phyloP scores from a whole-genome alignment of 2,797 vertebrate genomes.

The Semotilus atromaculatus region DNA sequence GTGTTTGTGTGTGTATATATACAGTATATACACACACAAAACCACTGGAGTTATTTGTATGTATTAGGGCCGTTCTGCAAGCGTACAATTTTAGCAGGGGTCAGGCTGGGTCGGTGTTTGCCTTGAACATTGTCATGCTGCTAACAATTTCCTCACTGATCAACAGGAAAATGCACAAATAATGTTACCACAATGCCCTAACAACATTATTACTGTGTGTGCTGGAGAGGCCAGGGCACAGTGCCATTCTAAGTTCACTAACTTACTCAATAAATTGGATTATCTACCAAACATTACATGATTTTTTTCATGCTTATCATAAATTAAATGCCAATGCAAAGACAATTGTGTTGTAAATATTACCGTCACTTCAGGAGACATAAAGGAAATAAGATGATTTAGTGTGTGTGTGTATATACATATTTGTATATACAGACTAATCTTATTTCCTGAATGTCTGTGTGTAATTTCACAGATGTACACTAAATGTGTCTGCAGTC shows the following conservation, averaged over 20 bases:
- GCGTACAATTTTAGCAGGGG: neutral
- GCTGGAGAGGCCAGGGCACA: conserved; percentile 71
- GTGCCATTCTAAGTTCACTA: conserved; percentile 68
- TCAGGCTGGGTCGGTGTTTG: conserved; percentile 55
- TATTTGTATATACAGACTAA: neutral
- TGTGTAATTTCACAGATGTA: conserved; percentile 41
- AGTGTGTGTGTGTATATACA: no score
- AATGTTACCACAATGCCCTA: conserved; percentile 55
- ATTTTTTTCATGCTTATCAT: conserved; percentile 64
- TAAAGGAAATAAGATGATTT: conserved; percentile 15
- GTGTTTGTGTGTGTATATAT: neutral
- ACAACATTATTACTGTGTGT: conserved; percentile 74
- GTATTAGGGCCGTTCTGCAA: neutral
- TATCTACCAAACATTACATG: conserved; percentile 65
- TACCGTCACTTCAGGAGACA: conserved; percentile 44
- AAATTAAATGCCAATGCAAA: conserved; percentile 72
- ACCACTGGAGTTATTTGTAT: neutral
- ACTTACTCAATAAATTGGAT: conserved; percentile 71
- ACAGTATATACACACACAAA: neutral
- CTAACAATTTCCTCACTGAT: conserved; percentile 21
- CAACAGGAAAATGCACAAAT: conserved; percentile 57
- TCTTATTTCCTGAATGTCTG: conserved; percentile 50
- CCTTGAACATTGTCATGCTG: conserved; percentile 38
- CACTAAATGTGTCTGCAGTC: conserved; percentile 57
- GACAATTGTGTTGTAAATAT: conserved; percentile 67